Base-by-base conservation (phyloP, 1,140 invertebrate genomes). In the Zaprionus ghesquierei region DNA sequence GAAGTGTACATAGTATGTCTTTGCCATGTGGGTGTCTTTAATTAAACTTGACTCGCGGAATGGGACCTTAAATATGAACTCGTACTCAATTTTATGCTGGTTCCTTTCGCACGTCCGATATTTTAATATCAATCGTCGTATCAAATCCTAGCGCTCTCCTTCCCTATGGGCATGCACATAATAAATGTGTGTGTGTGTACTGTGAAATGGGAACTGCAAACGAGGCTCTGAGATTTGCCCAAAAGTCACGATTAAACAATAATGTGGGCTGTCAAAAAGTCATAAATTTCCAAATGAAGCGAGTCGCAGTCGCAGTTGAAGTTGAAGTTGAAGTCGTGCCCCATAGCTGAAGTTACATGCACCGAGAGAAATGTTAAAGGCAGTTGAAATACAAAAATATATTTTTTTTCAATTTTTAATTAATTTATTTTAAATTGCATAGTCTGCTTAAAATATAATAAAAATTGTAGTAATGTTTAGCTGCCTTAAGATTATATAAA, bases 201-300 rank as follows among this genome's bases (percentile, higher is more conserved):
- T 59, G 44, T 25, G 23, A 22, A 46, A 29, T 20, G 35, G 35
- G 13, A 29, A 35, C 9, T 12, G 29, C 61, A 61, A 58, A 70
- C 56, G 56, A 46, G 35, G 41, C 59, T 38, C 53, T 46, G 54
- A 89, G 78, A 78, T 85, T 89, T 59, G 78, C 73, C 63, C 79
- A 50, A 89, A 89, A 89, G 84, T 89, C 84, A 89, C 84, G 84
- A 89, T 89, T 89, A 89, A 89, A 89, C 80, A 84, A 89, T 89
- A 89, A 89, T 89, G 84, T 89, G 84, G 84, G 84, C 77, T 89
- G 84, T 89, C 84, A 89, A 89, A 89, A 85, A 89, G 80, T 89
- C 84, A 89, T 89, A 89, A 89, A 89, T 89, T 89, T 56, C 70
- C 80, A 72, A 89, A 89, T 89, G 85, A 89, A 89, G 63, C 78